Conservation (phyloP, 37 sponge, comb jelly and placozoan genomes). For the Halichondria panicea region DNA sequence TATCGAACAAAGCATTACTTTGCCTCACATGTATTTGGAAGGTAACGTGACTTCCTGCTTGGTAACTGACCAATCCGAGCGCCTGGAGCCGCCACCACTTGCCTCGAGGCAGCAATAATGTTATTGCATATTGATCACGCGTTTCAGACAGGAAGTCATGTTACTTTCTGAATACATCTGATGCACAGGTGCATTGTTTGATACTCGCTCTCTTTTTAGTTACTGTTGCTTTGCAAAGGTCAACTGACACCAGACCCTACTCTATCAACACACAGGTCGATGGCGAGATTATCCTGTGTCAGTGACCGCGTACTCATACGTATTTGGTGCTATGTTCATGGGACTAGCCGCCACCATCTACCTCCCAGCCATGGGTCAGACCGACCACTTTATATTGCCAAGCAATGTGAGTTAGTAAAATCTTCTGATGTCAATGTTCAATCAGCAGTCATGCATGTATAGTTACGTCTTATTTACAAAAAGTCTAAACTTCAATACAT, state of each 20-base stretch:
- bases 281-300: conserved; percentile 67
- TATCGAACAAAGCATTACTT: neutral
- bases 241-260: neutral
- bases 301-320: conserved; percentile 72
- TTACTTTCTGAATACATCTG: no score
- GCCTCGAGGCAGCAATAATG: no score
- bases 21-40: neutral
- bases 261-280: conserved; percentile 25
- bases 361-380: conserved; percentile 2
- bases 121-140: no score
- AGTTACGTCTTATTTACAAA: neutral
- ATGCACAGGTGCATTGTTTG: neutral
- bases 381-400: conserved; percentile 40
- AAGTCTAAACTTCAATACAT: no score
- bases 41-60: no score
- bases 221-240: neutral
- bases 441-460: neutral
- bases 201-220: no score
- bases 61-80: no score
- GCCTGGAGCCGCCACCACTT: no score
- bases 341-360: conserved; percentile 59
- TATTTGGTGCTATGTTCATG: conserved; percentile 80
- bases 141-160: no score
- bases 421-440: no score
- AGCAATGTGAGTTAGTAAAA: conserved; percentile 26